Conservation (phyloP, 2,797 vertebrate genomes). For the Fistularia commersonii region DNA sequence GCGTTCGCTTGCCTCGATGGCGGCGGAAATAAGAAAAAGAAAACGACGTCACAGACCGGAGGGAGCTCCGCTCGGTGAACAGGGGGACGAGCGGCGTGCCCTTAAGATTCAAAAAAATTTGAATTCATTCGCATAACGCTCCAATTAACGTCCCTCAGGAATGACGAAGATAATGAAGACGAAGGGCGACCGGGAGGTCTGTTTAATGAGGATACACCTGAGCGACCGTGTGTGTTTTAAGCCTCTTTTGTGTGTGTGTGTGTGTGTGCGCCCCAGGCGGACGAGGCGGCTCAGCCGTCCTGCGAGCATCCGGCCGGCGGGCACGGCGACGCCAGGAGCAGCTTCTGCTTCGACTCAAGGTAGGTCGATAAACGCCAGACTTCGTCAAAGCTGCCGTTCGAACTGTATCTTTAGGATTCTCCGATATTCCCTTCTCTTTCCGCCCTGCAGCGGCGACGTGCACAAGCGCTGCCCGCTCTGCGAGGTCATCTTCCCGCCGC, state of each 20-base stretch:
- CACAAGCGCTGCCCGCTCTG: conserved; percentile 97
- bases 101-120: conserved; percentile 24
- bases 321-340: conserved; percentile 75
- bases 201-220: too few species aligned
- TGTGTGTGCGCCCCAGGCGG: conserved; percentile 73
- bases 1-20: too few species aligned
- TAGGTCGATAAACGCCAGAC: too few species aligned
- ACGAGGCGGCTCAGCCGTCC: conserved; percentile 76
- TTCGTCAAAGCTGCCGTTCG: conserved; percentile 97
- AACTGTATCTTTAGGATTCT: conserved; percentile 83
- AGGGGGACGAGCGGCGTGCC: too few species aligned
- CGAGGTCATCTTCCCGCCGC: conserved; percentile 94
- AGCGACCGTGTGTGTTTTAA: conserved; percentile 14
- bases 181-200: conserved; percentile 43
- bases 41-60: too few species aligned
- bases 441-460: conserved; percentile 80
- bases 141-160: conserved; percentile 72
- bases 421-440: not conserved
- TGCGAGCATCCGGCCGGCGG: conserved; percentile 74
- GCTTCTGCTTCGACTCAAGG: conserved; percentile 97
- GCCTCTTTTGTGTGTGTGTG: too few species aligned
- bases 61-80: too few species aligned
- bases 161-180: conserved; percentile 50
- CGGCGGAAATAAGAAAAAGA: too few species aligned
- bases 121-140: conserved; percentile 68